Evolutionary conservation across 2,888 invertebrate genomes (phyloP).

Genomic region (Pseudolycoriella hygida): DNA sequence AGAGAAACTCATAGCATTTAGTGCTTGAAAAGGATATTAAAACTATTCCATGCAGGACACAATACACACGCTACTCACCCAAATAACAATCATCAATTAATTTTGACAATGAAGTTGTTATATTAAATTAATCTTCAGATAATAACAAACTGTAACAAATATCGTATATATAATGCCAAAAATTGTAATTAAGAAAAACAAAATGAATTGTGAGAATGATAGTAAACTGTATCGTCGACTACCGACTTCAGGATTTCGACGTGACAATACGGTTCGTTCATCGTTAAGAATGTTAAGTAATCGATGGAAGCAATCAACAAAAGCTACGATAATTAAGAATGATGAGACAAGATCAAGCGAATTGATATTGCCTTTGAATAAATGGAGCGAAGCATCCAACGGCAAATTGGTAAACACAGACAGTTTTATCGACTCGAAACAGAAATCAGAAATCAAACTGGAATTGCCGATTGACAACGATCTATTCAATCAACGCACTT

Average conservation of each 20-base stretch:
- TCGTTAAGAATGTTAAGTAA: conserved; percentile 47
- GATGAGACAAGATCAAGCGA: conserved; percentile 3
- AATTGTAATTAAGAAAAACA: neutral
- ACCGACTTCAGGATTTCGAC: conserved; percentile 25
- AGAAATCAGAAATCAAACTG: conserved; percentile 38
- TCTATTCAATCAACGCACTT: neutral
- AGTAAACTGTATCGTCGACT: conserved; percentile 2
- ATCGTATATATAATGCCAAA: no score
- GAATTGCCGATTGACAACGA: conserved; percentile 31
- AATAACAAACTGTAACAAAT: no score
- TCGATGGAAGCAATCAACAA: conserved; percentile 33
- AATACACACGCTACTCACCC: no score
- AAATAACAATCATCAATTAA: no score
- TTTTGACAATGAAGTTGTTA: no score
- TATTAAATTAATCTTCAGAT: no score
- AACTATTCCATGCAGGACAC: no score
- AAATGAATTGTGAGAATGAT: conserved; percentile 1
- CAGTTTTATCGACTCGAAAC: conserved; percentile 15
- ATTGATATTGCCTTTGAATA: neutral
- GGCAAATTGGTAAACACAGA: no score
- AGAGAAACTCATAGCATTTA: no score
- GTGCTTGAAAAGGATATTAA: no score
- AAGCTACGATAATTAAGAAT: conserved; percentile 10
- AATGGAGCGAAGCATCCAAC: neutral
- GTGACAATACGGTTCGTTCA: conserved; percentile 51